These are phyloP conservation scores for Hyppa rectilinea DNA, from an alignment of 2,888 invertebrate species.

Conservation along the genomic window DNA sequence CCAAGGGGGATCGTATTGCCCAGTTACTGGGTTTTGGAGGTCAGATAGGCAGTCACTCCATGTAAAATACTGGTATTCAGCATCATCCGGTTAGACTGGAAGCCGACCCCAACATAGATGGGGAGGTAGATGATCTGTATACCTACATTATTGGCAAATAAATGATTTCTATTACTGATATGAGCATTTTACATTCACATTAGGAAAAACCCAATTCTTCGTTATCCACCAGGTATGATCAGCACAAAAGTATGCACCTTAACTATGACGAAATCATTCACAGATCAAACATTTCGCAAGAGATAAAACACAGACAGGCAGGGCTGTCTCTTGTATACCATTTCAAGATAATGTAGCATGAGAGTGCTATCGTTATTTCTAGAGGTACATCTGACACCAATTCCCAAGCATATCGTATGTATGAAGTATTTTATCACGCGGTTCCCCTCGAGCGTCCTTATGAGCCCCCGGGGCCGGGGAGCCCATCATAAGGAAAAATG, in stretches of 20 bases:
- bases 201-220: background rate
- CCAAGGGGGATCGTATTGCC: too few relatives aligned
- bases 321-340: constrained; percentile 7
- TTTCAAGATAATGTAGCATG: constrained; percentile 11
- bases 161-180: too few relatives aligned
- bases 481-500: too few relatives aligned
- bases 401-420: background rate
- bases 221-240: background rate
- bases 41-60: too few relatives aligned
- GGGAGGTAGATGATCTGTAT: too few relatives aligned
- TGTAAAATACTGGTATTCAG: too few relatives aligned
- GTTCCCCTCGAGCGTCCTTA: too few relatives aligned
- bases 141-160: too few relatives aligned
- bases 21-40: too few relatives aligned
- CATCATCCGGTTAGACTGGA: too few relatives aligned
- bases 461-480: too few relatives aligned
- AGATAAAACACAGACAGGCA: constrained; percentile 21
- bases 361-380: constrained; percentile 14
- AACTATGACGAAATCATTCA: background rate
- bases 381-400: background rate
- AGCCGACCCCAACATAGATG: too few relatives aligned
- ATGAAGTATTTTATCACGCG: background rate
- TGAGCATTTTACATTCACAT: background rate
- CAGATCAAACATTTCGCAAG: constrained; percentile 11
- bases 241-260: background rate